These are phyloP conservation scores for Platycheirus rosarum DNA, from an alignment of 2,888 invertebrate species.

Conservation along the genomic window DNA sequence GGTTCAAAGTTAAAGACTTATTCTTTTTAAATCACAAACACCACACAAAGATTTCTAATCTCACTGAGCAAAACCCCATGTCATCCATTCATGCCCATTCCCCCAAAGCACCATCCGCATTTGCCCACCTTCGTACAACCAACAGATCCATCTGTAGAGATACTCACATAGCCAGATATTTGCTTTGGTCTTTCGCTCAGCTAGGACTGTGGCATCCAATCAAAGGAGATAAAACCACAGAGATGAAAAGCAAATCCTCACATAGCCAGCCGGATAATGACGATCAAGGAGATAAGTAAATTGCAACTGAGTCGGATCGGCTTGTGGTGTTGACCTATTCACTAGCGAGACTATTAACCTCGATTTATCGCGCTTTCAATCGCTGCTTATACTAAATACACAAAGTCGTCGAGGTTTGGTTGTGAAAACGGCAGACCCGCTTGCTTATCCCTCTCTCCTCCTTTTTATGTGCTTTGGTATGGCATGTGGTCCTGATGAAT, in stretches of 20 bases:
- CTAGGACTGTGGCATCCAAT: conserved; percentile 42
- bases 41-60: too few species aligned
- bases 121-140: too few species aligned
- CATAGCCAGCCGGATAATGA: conserved; percentile 35
- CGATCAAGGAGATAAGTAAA: conserved; percentile 63
- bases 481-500: conserved; percentile 46
- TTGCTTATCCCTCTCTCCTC: too few species aligned
- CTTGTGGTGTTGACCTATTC: conserved; percentile 60
- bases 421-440: too few species aligned
- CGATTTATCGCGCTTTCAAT: conserved; percentile 69
- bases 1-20: too few species aligned
- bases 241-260: conserved; percentile 21
- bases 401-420: too few species aligned
- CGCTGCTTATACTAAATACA: conserved; percentile 45
- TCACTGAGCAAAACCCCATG: too few species aligned
- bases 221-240: conserved; percentile 26
- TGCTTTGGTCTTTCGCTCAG: conserved; percentile 19
- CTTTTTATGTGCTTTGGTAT: too few species aligned
- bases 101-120: too few species aligned
- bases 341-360: conserved; percentile 62
- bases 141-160: background rate
- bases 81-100: too few species aligned
- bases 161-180: background rate
- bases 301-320: conserved; percentile 55
- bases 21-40: too few species aligned